Conservation (phyloP, 2,888 invertebrate genomes). For the Eupithecia centaureata region DNA sequence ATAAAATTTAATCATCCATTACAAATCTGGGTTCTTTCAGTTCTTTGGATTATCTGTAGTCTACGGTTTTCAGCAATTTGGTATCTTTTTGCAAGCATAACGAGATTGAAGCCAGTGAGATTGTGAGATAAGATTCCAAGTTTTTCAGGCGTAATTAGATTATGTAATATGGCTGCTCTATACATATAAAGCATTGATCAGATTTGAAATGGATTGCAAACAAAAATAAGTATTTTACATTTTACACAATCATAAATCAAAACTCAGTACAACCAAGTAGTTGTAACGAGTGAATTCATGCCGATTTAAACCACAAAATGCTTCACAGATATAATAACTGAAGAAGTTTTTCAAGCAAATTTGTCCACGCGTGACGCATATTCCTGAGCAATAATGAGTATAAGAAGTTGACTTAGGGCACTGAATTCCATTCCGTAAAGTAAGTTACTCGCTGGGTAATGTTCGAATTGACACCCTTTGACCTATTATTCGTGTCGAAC, state of each 20-base stretch:
- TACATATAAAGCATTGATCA: not conserved
- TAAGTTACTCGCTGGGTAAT: too few species aligned
- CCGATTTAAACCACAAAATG: too few species aligned
- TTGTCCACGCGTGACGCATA: too few species aligned
- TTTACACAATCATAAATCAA: not conserved
- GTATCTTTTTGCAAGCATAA: not conserved
- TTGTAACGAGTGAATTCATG: too few species aligned
- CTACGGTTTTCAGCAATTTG: slow-evolving; percentile 7
- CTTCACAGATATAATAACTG: too few species aligned
- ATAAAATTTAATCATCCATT: not conserved
- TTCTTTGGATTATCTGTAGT: not conserved
- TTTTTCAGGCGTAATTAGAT: slow-evolving; percentile 5
- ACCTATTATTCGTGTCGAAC: too few species aligned
- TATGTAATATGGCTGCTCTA: not conserved
- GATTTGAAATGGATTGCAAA: not conserved
- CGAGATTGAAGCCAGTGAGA: not conserved
- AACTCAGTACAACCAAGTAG: too few species aligned
- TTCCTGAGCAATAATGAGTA: too few species aligned
- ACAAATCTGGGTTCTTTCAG: not conserved
- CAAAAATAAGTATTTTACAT: not conserved
- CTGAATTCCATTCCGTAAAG: too few species aligned
- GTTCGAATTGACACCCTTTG: too few species aligned
- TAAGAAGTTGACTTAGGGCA: too few species aligned
- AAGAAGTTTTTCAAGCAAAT: too few species aligned
- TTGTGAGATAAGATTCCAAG: slow-evolving; percentile 9